Evolutionary conservation across 2,888 invertebrate genomes (phyloP).

Genomic region (Clivina fossor): DNA sequence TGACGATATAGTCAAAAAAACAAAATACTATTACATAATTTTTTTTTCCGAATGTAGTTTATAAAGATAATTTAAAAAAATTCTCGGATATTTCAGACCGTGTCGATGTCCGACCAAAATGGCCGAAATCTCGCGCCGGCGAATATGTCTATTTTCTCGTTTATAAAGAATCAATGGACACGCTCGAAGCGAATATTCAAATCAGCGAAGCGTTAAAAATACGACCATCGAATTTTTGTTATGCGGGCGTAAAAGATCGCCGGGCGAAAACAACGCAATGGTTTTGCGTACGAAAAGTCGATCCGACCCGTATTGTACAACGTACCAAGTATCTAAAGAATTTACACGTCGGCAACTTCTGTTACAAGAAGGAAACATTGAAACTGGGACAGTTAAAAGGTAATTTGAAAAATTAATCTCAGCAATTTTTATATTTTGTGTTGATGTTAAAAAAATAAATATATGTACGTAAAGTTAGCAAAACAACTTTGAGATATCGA

Average conservation of each 20-base stretch:
- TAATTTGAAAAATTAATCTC: too few species aligned
- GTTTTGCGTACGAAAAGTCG: conserved; percentile 72
- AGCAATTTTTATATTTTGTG: too few species aligned
- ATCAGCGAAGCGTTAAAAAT: conserved; percentile 68
- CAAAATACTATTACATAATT: conserved; percentile 13
- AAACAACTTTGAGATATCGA: too few species aligned
- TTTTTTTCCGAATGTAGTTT: conserved; percentile 12
- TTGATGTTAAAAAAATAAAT: too few species aligned
- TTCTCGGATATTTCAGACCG: conserved; percentile 59
- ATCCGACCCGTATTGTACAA: conserved; percentile 63
- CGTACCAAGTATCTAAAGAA: conserved; percentile 57
- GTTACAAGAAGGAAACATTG: conserved; percentile 66
- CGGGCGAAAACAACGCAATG: conserved; percentile 91
- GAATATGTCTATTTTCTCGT: conserved; percentile 85
- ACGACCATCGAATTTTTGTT: conserved; percentile 71
- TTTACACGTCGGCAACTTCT: conserved; percentile 73
- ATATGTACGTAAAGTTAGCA: too few species aligned
- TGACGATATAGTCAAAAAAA: too few species aligned
- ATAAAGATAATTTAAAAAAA: conserved; percentile 22
- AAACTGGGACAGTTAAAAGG: conserved; percentile 85
- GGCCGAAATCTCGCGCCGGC: conserved; percentile 59
- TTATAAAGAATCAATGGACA: conserved; percentile 92
- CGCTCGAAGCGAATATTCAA: conserved; percentile 78
- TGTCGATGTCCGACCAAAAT: conserved; percentile 60
- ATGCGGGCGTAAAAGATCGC: conserved; percentile 94